A percentile compares a stretch with the other conserved stretches of the same genome.
phyloP scores from a whole-genome alignment of 2,113 vertebrate species.

The Melanerpes formicivorus region DNA sequence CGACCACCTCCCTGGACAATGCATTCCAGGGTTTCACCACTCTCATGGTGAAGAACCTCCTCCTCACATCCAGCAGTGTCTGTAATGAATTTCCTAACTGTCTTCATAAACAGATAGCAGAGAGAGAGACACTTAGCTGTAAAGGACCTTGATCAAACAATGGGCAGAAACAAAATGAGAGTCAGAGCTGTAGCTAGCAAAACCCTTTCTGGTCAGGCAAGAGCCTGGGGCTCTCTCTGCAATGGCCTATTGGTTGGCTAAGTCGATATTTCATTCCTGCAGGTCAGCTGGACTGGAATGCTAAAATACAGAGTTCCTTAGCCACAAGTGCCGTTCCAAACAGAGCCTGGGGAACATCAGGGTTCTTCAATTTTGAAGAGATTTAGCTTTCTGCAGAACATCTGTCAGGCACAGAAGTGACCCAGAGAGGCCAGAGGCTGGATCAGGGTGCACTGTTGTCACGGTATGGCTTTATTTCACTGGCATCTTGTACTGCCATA shows the following conservation, averaged over 20 bases:
- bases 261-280: constrained; percentile 24
- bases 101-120: neutral
- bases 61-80: no score
- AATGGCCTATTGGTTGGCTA: neutral
- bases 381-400: neutral
- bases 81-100: constrained; percentile 14
- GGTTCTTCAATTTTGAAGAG: neutral
- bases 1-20: no score
- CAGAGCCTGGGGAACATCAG: neutral
- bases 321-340: neutral
- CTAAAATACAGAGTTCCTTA: neutral
- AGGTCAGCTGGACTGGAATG: neutral
- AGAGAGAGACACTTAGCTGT: neutral
- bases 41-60: no score
- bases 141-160: neutral
- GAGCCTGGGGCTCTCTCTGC: neutral
- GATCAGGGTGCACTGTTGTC: neutral
- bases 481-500: neutral
- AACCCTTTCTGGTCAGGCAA: neutral
- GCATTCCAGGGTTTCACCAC: no score
- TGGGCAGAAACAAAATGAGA: neutral
- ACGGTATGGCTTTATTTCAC: neutral
- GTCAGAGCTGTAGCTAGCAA: neutral
- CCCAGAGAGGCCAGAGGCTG: neutral
- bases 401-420: neutral